Evolutionary conservation across 2,888 invertebrate species (phyloP).

Genomic region (Amphipoea oculea): DNA sequence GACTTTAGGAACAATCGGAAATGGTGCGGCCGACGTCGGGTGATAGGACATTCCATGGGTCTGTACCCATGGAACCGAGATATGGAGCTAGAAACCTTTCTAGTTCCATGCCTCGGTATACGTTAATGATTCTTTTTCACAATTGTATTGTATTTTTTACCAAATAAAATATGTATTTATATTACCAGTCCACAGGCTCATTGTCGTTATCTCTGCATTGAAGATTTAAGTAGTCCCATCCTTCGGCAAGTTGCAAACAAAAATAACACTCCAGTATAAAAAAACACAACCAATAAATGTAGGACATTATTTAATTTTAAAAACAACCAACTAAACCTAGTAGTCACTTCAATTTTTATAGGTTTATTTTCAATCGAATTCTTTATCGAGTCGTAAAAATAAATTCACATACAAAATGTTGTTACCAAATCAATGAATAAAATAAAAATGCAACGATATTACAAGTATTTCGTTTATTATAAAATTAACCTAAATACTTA

Average conservation of each 20-base stretch:
- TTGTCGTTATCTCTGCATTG: conserved; percentile 78
- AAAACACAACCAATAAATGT: conserved; percentile 36
- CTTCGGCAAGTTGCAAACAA: conserved; percentile 43
- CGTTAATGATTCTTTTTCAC: neutral
- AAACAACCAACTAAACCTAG: conserved; percentile 1
- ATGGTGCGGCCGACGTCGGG: neutral
- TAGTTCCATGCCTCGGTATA: neutral
- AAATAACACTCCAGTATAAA: conserved; percentile 42
- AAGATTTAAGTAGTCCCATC: conserved; percentile 73
- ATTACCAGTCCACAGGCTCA: conserved; percentile 80
- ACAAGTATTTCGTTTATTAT: conserved; percentile 47
- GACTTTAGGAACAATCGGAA: neutral
- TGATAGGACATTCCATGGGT: neutral
- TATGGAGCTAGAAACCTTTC: neutral
- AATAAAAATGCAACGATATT: conserved; percentile 44
- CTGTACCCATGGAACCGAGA: no score
- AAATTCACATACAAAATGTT: conserved; percentile 14
- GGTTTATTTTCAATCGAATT: conserved; percentile 41
- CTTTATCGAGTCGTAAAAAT: conserved; percentile 40
- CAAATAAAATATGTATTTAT: neutral
- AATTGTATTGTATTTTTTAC: neutral
- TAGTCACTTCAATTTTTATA: conserved; percentile 30
- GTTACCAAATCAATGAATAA: conserved; percentile 23
- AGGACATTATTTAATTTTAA: conserved; percentile 41
- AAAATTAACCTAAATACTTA: conserved; percentile 45